phyloP scores from a whole-genome alignment of 2,113 vertebrate genomes.

The Gopherus evgoodei region DNA sequence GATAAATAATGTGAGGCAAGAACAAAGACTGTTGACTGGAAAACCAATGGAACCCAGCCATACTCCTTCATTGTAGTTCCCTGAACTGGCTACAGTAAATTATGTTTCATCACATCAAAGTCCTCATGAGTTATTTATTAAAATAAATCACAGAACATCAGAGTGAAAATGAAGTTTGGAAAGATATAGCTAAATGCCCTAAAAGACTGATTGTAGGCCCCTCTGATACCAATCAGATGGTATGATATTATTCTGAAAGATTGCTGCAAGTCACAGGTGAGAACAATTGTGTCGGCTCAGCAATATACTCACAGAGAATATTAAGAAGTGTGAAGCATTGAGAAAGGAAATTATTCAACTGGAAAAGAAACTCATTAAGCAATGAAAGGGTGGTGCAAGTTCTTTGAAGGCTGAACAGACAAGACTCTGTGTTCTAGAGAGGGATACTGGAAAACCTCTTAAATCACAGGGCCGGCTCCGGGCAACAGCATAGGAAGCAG shows the following conservation, averaged over 20 bases:
- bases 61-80: not conserved
- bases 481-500: too few species aligned
- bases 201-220: not conserved
- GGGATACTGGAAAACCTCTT: not conserved
- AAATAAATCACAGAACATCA: not conserved
- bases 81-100: not conserved
- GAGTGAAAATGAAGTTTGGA: not conserved
- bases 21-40: not conserved
- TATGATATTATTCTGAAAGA: not conserved
- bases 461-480: too few species aligned
- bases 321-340: not conserved
- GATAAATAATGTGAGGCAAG: not conserved
- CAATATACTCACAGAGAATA: not conserved
- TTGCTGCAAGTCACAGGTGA: not conserved
- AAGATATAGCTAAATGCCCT: not conserved
- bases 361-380: not conserved
- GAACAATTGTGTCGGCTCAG: not conserved
- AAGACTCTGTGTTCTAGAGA: not conserved
- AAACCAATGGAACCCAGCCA: not conserved
- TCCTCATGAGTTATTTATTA: not conserved
- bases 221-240: not conserved
- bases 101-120: not conserved
- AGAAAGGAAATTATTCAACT: not conserved
- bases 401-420: not conserved
- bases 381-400: rapidly evolving